Conservation (phyloP, 2,888 invertebrate genomes). For the Autographa pulchrina region DNA sequence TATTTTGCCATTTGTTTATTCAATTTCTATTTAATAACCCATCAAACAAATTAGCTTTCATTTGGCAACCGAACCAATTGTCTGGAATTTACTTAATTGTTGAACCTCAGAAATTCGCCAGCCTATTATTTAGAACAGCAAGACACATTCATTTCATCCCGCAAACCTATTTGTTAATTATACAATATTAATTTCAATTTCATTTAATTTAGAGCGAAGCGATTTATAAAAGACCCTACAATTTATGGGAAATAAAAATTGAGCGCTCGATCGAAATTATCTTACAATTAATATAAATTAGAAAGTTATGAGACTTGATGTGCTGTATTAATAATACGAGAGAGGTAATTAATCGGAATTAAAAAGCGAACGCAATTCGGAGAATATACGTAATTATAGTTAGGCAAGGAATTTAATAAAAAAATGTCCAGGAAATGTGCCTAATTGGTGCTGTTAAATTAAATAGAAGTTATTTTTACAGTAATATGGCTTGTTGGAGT, state of each 20-base stretch:
- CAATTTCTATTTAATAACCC: background rate
- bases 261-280: constrained; percentile 30
- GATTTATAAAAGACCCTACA: constrained; percentile 31
- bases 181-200: constrained; percentile 26
- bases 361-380: constrained; percentile 15
- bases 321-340: constrained; percentile 34
- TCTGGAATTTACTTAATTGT: constrained; percentile 13
- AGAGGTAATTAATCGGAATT: constrained; percentile 42
- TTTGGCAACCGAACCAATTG: background rate
- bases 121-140: constrained; percentile 27
- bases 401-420: constrained; percentile 18
- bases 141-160: constrained; percentile 19
- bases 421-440: background rate
- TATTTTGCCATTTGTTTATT: constrained; percentile 11
- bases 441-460: background rate
- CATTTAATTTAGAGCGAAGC: constrained; percentile 18
- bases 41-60: background rate
- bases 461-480: background rate
- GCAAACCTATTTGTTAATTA: constrained; percentile 11
- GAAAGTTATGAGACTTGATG: constrained; percentile 36
- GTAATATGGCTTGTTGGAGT: no score
- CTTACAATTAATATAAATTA: constrained; percentile 46
- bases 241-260: constrained; percentile 38
- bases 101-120: constrained; percentile 7
- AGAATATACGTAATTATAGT: constrained; percentile 15